phyloP scores from a whole-genome alignment of 1,140 invertebrate genomes.

The Drosophila sp. region DNA sequence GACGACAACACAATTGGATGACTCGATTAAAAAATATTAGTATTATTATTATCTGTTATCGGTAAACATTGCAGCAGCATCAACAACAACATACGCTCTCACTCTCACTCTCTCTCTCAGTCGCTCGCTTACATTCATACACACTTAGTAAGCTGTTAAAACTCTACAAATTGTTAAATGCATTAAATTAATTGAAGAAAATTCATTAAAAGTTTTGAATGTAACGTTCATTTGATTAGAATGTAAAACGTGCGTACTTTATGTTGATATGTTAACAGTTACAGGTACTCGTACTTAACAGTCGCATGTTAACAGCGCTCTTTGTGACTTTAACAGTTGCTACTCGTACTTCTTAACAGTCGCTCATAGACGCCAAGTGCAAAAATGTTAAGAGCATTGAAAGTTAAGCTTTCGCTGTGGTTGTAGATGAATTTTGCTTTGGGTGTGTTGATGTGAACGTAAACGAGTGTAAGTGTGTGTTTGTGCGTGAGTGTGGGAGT shows the following conservation, averaged over 20 bases:
- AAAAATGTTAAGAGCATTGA: slow-evolving; percentile 15
- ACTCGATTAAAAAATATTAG: neutral
- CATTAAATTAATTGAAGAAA: slow-evolving; percentile 33
- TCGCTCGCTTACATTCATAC: neutral
- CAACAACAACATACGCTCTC: slow-evolving; percentile 32
- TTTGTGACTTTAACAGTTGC: slow-evolving; percentile 6
- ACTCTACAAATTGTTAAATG: slow-evolving; percentile 28
- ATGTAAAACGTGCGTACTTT: slow-evolving; percentile 27
- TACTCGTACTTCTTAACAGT: slow-evolving; percentile 17
- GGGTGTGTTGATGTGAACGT: neutral
- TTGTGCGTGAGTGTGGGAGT: neutral
- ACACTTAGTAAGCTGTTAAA: slow-evolving; percentile 18
- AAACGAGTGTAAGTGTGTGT: neutral
- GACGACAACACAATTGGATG: slow-evolving; percentile 12
- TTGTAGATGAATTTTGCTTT: neutral
- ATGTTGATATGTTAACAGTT: slow-evolving; percentile 21
- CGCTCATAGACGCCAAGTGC: slow-evolving; percentile 18
- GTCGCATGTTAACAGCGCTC: slow-evolving; percentile 28
- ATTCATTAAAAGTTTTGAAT: slow-evolving; percentile 11
- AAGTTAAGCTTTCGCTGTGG: slow-evolving; percentile 4
- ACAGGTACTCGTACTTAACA: slow-evolving; percentile 28
- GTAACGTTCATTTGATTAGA: neutral
- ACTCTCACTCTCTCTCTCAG: slow-evolving; percentile 1
- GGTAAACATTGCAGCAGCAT: slow-evolving; percentile 38
- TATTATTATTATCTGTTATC: slow-evolving; percentile 25